Conservation (phyloP, 2,888 invertebrate genomes). For the Nomada flava region DNA sequence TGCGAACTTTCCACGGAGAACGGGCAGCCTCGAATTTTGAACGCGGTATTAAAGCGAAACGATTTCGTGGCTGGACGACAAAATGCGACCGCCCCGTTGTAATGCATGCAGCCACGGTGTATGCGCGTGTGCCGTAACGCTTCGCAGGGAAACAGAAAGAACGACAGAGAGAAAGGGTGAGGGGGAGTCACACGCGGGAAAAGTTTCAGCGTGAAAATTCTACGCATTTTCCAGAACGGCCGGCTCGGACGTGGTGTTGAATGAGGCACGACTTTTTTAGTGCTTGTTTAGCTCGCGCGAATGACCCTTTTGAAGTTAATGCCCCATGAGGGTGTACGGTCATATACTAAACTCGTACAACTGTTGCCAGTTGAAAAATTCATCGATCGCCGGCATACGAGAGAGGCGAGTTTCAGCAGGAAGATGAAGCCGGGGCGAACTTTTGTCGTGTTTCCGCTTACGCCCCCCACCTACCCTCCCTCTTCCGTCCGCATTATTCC, state of each 20-base stretch:
- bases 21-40: constrained; percentile 65
- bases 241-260: constrained; percentile 57
- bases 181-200: constrained; percentile 32
- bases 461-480: background rate
- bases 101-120: background rate
- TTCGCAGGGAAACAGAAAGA: background rate
- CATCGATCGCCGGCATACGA: constrained; percentile 57
- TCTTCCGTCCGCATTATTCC: constrained; percentile 9
- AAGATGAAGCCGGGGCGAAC: constrained; percentile 30
- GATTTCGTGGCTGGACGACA: constrained; percentile 67
- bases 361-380: constrained; percentile 70
- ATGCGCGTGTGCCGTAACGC: constrained; percentile 28
- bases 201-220: constrained; percentile 65
- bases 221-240: constrained; percentile 63
- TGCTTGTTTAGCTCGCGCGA: constrained; percentile 72
- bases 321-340: constrained; percentile 62
- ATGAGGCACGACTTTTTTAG: constrained; percentile 69
- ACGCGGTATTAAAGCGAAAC: constrained; percentile 60
- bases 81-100: constrained; percentile 54
- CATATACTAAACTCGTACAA: constrained; percentile 68
- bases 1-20: constrained; percentile 54
- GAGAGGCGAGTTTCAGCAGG: background rate
- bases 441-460: constrained; percentile 22
- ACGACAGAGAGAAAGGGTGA: background rate
- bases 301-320: constrained; percentile 74